Conservation (phyloP, 2,113 vertebrate species). For the Ovis canadensis region DNA sequence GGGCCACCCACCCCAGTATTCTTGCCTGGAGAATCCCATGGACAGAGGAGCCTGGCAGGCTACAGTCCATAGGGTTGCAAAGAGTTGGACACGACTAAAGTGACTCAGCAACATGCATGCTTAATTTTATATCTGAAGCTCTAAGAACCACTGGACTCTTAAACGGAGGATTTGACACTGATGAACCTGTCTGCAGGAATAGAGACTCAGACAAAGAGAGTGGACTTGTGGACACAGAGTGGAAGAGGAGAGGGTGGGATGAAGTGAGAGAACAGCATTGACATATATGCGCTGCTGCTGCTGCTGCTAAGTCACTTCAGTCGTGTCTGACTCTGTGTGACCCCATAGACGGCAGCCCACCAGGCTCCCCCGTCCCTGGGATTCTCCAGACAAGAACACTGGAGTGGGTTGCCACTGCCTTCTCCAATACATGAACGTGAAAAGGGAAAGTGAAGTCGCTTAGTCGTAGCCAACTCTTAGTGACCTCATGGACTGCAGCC, state of each 20-base stretch:
- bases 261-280: background rate
- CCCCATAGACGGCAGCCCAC: background rate
- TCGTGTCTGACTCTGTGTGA: rapidly evolving
- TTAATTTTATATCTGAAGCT: background rate
- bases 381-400: background rate
- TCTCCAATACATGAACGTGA: background rate
- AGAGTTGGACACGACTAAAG: background rate
- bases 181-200: background rate
- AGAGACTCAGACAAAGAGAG: background rate
- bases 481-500: background rate
- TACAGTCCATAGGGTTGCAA: background rate
- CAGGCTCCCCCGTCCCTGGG: background rate
- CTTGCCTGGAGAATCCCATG: background rate
- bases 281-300: background rate
- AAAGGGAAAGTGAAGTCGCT: background rate
- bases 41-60: background rate
- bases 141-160: background rate
- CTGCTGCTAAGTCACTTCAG: background rate
- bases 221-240: background rate
- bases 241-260: background rate
- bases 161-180: background rate
- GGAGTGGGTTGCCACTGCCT: background rate
- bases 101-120: background rate
- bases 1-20: background rate
- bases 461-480: background rate